Conservation (phyloP, 2,113 vertebrate species). For the Podiceps cristatus region DNA sequence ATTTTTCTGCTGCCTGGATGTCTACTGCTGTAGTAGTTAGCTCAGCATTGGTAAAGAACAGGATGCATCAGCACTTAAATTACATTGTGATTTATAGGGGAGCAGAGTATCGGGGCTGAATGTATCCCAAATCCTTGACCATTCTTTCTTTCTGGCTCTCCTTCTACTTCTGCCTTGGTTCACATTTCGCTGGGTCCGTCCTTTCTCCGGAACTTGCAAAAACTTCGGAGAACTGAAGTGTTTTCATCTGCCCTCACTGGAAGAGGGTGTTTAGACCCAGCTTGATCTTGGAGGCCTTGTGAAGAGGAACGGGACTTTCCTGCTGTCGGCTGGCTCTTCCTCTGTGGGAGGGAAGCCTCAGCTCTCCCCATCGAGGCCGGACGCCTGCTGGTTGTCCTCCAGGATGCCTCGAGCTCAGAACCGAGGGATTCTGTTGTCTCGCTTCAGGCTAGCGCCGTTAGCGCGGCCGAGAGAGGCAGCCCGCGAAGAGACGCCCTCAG, state of each 20-base stretch:
- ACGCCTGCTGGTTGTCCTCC: no score
- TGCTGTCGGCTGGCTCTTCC: neutral
- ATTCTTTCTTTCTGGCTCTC: neutral
- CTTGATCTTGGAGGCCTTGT: neutral
- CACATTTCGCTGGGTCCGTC: accelerated
- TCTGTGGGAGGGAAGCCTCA: neutral
- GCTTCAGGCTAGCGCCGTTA: accelerated
- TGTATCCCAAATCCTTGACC: neutral
- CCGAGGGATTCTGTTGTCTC: accelerated
- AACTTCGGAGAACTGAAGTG: neutral
- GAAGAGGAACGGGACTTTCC: neutral
- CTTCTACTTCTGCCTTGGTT: neutral
- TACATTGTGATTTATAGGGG: no score
- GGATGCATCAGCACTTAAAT: neutral
- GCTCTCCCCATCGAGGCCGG: accelerated
- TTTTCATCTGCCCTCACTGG: neutral
- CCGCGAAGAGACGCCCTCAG: no score
- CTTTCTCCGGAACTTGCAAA: neutral
- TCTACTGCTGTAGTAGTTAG: neutral
- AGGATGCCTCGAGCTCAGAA: accelerated
- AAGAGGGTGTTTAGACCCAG: no score
- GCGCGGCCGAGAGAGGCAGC: accelerated
- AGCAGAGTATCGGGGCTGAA: neutral
- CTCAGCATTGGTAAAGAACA: neutral
- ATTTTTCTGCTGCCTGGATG: neutral